phyloP scores from a whole-genome alignment of 2,113 vertebrate species.

The Amazona vittata region DNA sequence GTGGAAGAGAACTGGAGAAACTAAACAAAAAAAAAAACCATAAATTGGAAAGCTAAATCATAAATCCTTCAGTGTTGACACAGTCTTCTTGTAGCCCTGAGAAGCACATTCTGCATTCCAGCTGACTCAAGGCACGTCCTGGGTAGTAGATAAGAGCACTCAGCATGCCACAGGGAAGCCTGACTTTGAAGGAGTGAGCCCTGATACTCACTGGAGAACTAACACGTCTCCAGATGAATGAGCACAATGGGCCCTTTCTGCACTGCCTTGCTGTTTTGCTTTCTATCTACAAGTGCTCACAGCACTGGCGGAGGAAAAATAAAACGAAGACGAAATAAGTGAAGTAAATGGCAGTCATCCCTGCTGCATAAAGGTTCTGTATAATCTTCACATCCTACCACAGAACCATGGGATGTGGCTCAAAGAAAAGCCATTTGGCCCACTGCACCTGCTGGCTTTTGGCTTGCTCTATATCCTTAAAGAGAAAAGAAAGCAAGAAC shows the following conservation, averaged over 20 bases:
- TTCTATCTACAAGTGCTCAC: background rate
- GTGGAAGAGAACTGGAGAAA: background rate
- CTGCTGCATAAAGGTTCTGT: background rate
- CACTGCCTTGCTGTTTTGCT: background rate
- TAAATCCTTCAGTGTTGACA: background rate
- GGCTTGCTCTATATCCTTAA: background rate
- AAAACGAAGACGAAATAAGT: background rate
- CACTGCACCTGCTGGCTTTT: background rate
- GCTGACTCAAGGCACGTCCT: background rate
- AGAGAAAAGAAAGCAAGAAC: background rate
- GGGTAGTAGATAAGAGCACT: background rate
- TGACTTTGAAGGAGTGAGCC: background rate
- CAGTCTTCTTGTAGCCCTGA: background rate
- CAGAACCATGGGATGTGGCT: background rate
- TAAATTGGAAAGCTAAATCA: background rate
- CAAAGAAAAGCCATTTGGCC: background rate
- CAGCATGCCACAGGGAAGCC: background rate
- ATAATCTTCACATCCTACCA: background rate
- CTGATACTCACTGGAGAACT: background rate
- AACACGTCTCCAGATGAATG: background rate
- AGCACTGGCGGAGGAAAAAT: background rate
- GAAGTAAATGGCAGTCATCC: background rate
- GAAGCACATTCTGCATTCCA: conserved; percentile 55
- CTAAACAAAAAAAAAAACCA: background rate
- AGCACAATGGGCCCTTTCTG: background rate